Evolutionary conservation across 2,797 vertebrate genomes (phyloP).

Genomic region (Notamacropus eugenii): DNA sequence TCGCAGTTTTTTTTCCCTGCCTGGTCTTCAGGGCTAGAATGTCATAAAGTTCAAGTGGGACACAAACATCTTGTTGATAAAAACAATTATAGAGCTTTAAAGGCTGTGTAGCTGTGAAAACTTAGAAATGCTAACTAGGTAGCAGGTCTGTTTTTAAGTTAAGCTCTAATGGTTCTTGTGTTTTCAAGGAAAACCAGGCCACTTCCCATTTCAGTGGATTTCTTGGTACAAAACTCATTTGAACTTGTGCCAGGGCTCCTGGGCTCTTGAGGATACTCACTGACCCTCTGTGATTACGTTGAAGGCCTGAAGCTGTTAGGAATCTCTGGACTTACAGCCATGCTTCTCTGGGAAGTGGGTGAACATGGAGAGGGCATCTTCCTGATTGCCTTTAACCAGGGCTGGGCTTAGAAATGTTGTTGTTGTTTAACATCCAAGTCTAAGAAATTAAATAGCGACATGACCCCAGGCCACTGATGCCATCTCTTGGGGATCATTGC

Average conservation of each 20-base stretch:
- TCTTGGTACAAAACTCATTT: conserved; percentile 27
- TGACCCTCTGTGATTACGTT: conserved; percentile 19
- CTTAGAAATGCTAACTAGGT: background rate
- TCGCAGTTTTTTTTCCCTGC: background rate
- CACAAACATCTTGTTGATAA: background rate
- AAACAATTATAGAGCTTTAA: background rate
- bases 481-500: fast-evolving
- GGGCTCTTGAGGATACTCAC: conserved; percentile 41
- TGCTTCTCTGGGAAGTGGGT: background rate
- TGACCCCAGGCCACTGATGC: background rate
- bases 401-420: background rate
- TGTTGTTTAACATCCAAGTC: background rate
- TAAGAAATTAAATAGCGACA: background rate
- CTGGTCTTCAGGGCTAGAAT: background rate
- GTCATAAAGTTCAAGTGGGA: background rate
- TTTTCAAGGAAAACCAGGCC: conserved; percentile 12
- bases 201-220: conserved; percentile 8
- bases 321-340: background rate
- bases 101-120: background rate
- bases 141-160: conserved; percentile 29
- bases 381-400: conserved; percentile 16
- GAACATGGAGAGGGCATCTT: background rate
- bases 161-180: conserved; percentile 14
- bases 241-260: conserved; percentile 35
- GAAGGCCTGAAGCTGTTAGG: background rate